Conservation (phyloP, 2,797 vertebrate species). For the Remorina albescens region DNA sequence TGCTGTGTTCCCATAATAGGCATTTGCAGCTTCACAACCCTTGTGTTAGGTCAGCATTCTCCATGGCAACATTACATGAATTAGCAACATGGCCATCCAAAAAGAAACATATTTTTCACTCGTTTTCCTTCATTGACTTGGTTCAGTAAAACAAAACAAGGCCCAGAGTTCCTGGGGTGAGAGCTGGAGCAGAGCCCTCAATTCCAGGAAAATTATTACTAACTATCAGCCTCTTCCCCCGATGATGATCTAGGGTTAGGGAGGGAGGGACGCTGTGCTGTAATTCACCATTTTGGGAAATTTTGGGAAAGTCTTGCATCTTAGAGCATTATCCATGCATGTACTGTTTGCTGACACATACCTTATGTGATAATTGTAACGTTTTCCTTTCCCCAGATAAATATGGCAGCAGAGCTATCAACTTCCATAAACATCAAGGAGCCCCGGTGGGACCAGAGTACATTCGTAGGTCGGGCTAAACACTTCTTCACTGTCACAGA, state of each 20-base stretch:
- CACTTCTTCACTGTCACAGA: conserved; percentile 99
- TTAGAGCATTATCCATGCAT: background rate
- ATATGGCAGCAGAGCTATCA: conserved; percentile 92
- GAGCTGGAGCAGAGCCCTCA: conserved; percentile 5
- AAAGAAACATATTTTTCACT: conserved; percentile 48
- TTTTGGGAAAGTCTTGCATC: background rate
- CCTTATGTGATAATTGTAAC: conserved; percentile 6
- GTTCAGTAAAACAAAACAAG: conserved; percentile 36
- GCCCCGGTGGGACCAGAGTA: conserved; percentile 98
- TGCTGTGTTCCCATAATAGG: conserved; percentile 52
- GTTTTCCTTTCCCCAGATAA: conserved; percentile 70
- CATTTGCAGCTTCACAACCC: conserved; percentile 60
- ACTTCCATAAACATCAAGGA: conserved; percentile 96
- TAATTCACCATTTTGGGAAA: background rate
- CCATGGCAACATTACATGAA: conserved; percentile 81
- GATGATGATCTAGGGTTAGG: background rate
- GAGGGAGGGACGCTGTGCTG: too few species aligned
- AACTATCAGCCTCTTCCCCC: background rate
- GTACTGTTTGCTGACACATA: background rate
- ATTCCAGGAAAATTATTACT: conserved; percentile 1
- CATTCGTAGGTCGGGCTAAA: conserved; percentile 92
- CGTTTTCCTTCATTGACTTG: conserved; percentile 35
- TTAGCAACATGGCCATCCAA: conserved; percentile 61
- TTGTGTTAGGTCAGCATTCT: conserved; percentile 72
- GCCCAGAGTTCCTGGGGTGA: background rate